phyloP scores from a whole-genome alignment of 2,888 invertebrate genomes.

The Tridacna gigas region DNA sequence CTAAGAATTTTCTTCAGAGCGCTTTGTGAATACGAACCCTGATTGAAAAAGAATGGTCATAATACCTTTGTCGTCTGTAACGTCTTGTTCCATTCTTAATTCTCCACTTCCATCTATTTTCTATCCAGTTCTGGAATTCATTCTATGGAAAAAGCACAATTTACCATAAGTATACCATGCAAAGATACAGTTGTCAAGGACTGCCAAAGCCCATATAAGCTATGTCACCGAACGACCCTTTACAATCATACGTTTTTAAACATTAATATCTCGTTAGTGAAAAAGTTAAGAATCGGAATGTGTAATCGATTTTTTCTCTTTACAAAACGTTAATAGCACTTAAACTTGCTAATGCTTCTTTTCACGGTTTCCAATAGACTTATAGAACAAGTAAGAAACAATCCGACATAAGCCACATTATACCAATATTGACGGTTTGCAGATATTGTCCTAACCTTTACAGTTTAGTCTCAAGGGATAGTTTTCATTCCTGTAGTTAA shows the following conservation, averaged over 20 bases:
- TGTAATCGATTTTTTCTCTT: neutral
- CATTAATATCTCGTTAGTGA: neutral
- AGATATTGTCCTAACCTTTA: neutral
- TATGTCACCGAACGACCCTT: neutral
- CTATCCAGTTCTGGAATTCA: too few relatives aligned
- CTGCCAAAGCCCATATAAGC: neutral
- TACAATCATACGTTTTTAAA: neutral
- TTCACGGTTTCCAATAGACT: constrained; percentile 35
- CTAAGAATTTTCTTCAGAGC: too few relatives aligned
- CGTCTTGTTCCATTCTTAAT: constrained; percentile 2
- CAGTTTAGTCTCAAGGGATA: neutral
- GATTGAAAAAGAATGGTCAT: too few relatives aligned
- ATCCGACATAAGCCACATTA: constrained; percentile 48
- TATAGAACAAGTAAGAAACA: constrained; percentile 42
- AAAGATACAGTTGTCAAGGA: neutral
- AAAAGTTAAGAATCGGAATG: neutral
- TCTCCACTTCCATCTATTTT: too few relatives aligned
- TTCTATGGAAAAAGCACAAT: too few relatives aligned
- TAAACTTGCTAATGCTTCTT: constrained; percentile 49
- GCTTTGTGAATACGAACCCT: too few relatives aligned
- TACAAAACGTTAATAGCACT: constrained; percentile 38
- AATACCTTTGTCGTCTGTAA: neutral
- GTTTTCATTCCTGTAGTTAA: neutral
- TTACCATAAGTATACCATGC: too few relatives aligned
- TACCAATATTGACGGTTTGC: constrained; percentile 32